Conservation (phyloP, 2,113 vertebrate species). For the Erythrocercus mccallii region DNA sequence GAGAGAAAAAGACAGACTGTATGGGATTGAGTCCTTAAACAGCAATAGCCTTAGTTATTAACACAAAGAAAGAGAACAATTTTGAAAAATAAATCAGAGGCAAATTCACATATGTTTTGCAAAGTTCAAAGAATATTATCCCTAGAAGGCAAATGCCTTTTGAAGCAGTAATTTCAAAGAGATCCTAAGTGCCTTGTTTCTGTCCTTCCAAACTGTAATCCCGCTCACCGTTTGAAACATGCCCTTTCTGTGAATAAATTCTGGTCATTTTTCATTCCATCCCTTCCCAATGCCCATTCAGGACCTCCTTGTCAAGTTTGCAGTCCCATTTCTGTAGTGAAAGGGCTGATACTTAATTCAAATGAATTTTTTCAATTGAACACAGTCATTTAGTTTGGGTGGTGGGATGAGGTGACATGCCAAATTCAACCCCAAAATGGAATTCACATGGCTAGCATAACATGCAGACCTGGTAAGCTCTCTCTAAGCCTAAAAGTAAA, state of each 20-base stretch:
- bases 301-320: background rate
- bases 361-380: background rate
- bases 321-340: background rate
- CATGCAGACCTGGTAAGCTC: background rate
- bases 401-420: accelerated
- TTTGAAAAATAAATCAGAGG: background rate
- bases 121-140: background rate
- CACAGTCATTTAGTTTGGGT: background rate
- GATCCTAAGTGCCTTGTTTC: background rate
- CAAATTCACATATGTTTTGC: background rate
- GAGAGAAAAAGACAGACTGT: slow-evolving; percentile 9
- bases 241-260: background rate
- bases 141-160: background rate
- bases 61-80: background rate
- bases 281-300: background rate
- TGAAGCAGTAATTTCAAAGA: background rate
- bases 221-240: background rate
- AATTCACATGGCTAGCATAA: background rate
- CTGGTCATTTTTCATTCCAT: background rate
- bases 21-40: background rate
- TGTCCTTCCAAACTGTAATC: background rate
- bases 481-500: background rate
- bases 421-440: background rate
- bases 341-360: background rate
- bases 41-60: background rate